Base-by-base conservation (phyloP, 2,888 invertebrate genomes). In the Linyphia triangularis region DNA sequence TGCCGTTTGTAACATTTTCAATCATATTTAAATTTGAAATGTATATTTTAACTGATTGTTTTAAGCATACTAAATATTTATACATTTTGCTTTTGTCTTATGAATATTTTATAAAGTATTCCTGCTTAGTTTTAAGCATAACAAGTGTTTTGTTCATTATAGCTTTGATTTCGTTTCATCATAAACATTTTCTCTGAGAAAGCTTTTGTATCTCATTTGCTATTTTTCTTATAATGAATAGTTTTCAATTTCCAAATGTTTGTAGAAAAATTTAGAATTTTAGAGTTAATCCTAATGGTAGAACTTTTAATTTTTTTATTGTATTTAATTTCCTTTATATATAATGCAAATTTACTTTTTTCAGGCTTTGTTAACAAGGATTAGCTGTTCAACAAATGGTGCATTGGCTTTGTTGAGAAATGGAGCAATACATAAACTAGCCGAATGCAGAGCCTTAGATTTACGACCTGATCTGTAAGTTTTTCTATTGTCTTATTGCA, bases 361-460 rank as follows among this genome's bases (percentile, higher is more conserved):
- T 13, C 22, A 85, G 84, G 85, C 89, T 26, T 69, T 89, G 22
- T 37, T 89, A 10, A 88, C 88, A 1, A 88, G 89, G 69, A 88
- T 89, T 5, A 70, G 79, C 37, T 83, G 84, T 37, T 89, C 79
- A 26, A 73, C 73, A 16, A 78, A 40, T 75, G 89, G 89, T 26
- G 89, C 89, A 16, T 59, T 84, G 51, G 88, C 88, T 30, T 65
- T 89, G 33, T 33, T 89, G n/a, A 57, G 81, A 84, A 88, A 85
- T 67, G 88, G 89, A 16, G 77, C 88, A 7, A 88, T 89, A n/a
- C 77, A 75, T 9, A 83, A 59, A 28, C 30, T 89, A 9, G 79
- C 86, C n/a, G 89, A 89, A 69, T 89, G 89, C 59, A 77, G 84
- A 63, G 57, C 88, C 19, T 75, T 89, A 26, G 89, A 89, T 79